A percentile compares a stretch with the other conserved stretches of the same genome.
These are phyloP conservation scores for Noctuana brunneofusca DNA, from an alignment of 2,888 invertebrate species.

Conservation along the genomic window DNA sequence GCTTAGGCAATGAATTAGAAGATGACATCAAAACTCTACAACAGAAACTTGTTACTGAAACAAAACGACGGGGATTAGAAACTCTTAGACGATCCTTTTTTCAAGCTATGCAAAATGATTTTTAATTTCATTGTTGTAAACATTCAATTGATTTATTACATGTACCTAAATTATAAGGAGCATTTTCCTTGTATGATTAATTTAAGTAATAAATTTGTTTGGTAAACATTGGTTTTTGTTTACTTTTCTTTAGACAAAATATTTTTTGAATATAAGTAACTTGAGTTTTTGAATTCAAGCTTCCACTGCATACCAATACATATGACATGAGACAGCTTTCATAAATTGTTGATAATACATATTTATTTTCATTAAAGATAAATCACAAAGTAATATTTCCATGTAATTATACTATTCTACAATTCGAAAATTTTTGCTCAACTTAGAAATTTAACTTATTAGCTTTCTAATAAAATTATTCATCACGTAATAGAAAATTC, in stretches of 20 bases:
- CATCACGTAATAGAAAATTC: too few relatives aligned
- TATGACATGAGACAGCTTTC: too few relatives aligned
- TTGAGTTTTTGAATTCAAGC: too few relatives aligned
- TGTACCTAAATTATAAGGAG: background rate
- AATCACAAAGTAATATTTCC: too few relatives aligned
- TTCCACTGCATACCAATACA: too few relatives aligned
- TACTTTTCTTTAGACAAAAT: background rate
- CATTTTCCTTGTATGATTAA: background rate
- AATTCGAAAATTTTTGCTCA: too few relatives aligned
- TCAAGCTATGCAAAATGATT: slow-evolving; percentile 69
- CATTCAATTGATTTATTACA: background rate
- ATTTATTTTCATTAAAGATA: too few relatives aligned
- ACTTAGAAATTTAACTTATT: too few relatives aligned
- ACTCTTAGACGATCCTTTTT: slow-evolving; percentile 62
- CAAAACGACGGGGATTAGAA: slow-evolving; percentile 67
- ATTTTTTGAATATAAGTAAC: too few relatives aligned
- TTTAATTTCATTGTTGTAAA: slow-evolving; percentile 44
- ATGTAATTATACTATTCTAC: too few relatives aligned
- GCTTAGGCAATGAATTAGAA: slow-evolving; percentile 63
- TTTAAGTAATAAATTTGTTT: background rate
- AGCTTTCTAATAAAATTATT: too few relatives aligned
- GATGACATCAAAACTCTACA: slow-evolving; percentile 65
- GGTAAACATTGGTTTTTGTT: background rate
- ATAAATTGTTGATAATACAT: too few relatives aligned
- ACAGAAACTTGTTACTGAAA: slow-evolving; percentile 64